Base-by-base conservation (phyloP, 2,113 vertebrate species). In the Trinectes maculatus region DNA sequence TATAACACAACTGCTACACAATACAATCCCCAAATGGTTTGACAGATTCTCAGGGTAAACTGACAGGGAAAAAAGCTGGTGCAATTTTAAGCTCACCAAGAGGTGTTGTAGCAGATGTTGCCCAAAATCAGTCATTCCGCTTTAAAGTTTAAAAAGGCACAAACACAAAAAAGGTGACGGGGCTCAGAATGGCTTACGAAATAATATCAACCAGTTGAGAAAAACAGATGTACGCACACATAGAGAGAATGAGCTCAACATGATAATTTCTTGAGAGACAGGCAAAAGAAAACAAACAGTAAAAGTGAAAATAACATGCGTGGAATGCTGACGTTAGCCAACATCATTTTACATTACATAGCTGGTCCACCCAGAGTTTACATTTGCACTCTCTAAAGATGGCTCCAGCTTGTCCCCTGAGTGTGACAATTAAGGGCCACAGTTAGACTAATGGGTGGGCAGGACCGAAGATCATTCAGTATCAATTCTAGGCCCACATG, bases 161-260 rank as follows among this genome's bases (percentile, higher is more conserved):
- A 71, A 83, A 74, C 57, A 58, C 54, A 60, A 51, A 77, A 74
- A 82, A 90, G 79, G 88, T 90, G 87, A 86, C 86, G 84, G 55
- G 47, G 6, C 83, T 88, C 64, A 64, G 59, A 83, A 80, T 83
- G 74, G 77, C 82, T 82, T 70, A 13, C 81, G 70, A 86, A 71
- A 75, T 68, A 78, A 53, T 66, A 70, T 67, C 44, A 72, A 63
- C 76, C 79, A 87, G 85, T 80, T 61, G 48, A 31, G 48, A 28
- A 31, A 77, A 68, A 71, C 15, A 64, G 31, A 31, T 47, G 44
- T 39, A 65, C 16, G 29, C 12, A 52, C 29, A 37, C 24, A 56
- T 64, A 54, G 16, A 43, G 11, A 40, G 13, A 18, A 63, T 47
- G 63, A 82, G 46, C 79, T 83, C 29, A 71, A 68, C 43, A 66